phyloP scores from a whole-genome alignment of 2,888 invertebrate genomes.

The Synergus japonicus region DNA sequence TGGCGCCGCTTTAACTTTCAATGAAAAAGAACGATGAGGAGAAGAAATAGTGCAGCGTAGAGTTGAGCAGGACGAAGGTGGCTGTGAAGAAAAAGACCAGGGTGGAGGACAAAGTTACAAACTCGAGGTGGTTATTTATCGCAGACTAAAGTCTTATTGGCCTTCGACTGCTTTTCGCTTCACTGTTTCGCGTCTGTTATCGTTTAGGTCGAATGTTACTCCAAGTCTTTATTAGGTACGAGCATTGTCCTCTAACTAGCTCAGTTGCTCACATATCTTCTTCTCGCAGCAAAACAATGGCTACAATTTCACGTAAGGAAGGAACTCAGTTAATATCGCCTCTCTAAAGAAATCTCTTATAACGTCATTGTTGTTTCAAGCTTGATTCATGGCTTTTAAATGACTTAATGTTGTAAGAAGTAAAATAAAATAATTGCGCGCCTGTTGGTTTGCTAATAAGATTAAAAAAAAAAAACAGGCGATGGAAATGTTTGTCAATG shows the following conservation, averaged over 20 bases:
- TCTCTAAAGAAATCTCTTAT: too few relatives aligned
- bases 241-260: constrained; percentile 27
- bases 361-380: too few relatives aligned
- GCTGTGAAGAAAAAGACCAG: constrained; percentile 18
- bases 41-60: constrained; percentile 27
- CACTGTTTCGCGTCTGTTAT: constrained; percentile 42
- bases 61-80: constrained; percentile 25
- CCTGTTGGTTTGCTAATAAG: too few relatives aligned
- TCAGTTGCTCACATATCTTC: not conserved
- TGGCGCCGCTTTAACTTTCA: constrained; percentile 40
- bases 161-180: constrained; percentile 45
- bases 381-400: too few relatives aligned
- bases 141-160: constrained; percentile 47
- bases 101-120: constrained; percentile 30
- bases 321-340: too few relatives aligned
- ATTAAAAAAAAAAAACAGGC: too few relatives aligned
- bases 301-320: not conserved
- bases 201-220: constrained; percentile 37
- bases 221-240: constrained; percentile 22
- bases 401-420: too few relatives aligned
- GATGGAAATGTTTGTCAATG: not conserved
- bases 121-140: constrained; percentile 39
- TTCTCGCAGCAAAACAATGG: not conserved
- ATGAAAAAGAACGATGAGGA: constrained; percentile 22
- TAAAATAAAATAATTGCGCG: too few relatives aligned